Percentiles rank a stretch among this genome's conserved stretches.
Evolutionary conservation across 2,113 vertebrate species (phyloP).

Genomic region (Verasper variegatus): DNA sequence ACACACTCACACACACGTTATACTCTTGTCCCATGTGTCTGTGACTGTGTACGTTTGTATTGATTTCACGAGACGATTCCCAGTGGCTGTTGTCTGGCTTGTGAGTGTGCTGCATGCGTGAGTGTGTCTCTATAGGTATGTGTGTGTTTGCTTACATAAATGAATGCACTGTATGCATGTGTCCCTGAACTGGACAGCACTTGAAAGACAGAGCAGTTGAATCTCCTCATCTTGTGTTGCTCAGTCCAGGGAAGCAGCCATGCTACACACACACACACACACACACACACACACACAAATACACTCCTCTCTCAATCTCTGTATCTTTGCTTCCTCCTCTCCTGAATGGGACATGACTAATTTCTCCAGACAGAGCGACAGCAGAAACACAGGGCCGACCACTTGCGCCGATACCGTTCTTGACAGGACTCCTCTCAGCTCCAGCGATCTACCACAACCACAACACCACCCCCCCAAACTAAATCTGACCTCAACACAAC

Average conservation of each 20-base stretch:
- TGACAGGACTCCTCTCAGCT: slow-evolving; percentile 60
- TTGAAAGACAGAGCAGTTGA: slow-evolving; percentile 48
- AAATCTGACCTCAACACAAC: slow-evolving; percentile 37
- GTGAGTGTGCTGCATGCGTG: neutral
- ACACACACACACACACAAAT: slow-evolving; percentile 5
- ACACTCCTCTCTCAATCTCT: neutral
- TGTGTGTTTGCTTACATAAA: neutral
- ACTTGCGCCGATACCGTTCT: slow-evolving; percentile 53
- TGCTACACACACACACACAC: slow-evolving; percentile 7
- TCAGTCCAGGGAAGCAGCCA: slow-evolving; percentile 24
- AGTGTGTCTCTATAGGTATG: slow-evolving; percentile 23
- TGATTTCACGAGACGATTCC: slow-evolving; percentile 73
- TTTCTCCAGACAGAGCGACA: slow-evolving; percentile 64
- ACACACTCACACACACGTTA: neutral
- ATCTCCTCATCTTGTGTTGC: slow-evolving; percentile 38
- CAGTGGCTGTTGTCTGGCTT: slow-evolving; percentile 50
- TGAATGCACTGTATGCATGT: neutral
- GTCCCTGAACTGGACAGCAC: slow-evolving; percentile 38
- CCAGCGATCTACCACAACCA: slow-evolving; percentile 11
- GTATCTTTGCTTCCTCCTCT: slow-evolving; percentile 40
- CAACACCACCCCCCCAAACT: neutral
- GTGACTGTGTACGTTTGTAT: slow-evolving; percentile 65
- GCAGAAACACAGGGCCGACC: slow-evolving; percentile 51
- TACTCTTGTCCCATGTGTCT: slow-evolving; percentile 43
- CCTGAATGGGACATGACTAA: slow-evolving; percentile 62